phyloP scores from a whole-genome alignment of 1,140 invertebrate species.

The Charaxes varanes region DNA sequence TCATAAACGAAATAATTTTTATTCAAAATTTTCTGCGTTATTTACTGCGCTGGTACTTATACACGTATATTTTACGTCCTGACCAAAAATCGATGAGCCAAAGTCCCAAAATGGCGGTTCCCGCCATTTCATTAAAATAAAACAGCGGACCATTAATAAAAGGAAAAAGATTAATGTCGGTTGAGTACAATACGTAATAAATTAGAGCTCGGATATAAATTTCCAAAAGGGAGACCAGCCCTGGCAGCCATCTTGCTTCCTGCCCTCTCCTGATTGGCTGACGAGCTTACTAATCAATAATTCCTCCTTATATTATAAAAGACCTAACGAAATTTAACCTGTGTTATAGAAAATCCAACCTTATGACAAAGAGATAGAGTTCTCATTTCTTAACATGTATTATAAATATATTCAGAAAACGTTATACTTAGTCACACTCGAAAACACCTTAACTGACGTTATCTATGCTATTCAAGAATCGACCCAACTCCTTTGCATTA shows the following conservation, averaged over 20 bases:
- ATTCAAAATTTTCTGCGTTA: no score
- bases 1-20: no score
- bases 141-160: slow-evolving; percentile 63
- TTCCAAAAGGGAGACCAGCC: slow-evolving; percentile 40
- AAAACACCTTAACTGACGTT: not conserved
- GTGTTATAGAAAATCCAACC: not conserved
- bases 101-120: slow-evolving; percentile 51
- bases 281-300: slow-evolving; percentile 55
- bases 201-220: slow-evolving; percentile 49
- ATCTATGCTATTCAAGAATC: not conserved
- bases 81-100: no score
- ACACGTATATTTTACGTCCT: no score
- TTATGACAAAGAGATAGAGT: not conserved
- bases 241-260: slow-evolving; percentile 48
- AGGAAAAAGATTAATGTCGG: slow-evolving; percentile 65
- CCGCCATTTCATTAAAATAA: slow-evolving; percentile 65
- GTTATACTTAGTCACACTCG: not conserved
- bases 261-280: slow-evolving; percentile 40
- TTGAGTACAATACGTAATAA: slow-evolving; percentile 59
- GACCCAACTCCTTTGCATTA: no score
- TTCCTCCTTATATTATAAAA: slow-evolving; percentile 15
- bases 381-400: not conserved
- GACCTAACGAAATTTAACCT: slow-evolving; percentile 9
- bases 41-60: no score
- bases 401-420: slow-evolving; percentile 1